Evolutionary conservation across 2,797 vertebrate genomes (phyloP).

Genomic region (Microcaecilia unicolor): DNA sequence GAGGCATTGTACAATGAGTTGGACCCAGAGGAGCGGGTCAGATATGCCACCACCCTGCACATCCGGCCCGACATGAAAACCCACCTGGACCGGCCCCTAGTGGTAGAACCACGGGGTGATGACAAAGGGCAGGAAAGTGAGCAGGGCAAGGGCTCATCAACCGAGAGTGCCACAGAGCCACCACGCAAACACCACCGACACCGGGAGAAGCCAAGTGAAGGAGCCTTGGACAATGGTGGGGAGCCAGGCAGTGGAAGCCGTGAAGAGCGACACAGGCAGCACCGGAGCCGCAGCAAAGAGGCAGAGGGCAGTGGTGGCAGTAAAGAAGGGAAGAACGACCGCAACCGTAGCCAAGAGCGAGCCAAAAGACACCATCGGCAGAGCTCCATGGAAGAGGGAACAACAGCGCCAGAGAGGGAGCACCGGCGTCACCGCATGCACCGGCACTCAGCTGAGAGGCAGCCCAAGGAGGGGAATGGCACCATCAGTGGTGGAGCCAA

Average conservation of each 20-base stretch:
- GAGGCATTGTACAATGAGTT: slow-evolving; percentile 88
- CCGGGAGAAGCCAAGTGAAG: slow-evolving; percentile 48
- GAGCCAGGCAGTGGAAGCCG: slow-evolving; percentile 33
- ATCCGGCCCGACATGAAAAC: slow-evolving; percentile 86
- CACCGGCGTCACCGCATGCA: slow-evolving; percentile 52
- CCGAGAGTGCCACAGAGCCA: slow-evolving; percentile 6
- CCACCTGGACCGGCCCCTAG: slow-evolving; percentile 81
- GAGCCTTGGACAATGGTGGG: slow-evolving; percentile 28
- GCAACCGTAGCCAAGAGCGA: slow-evolving; percentile 55
- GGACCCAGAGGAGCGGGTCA: slow-evolving; percentile 74
- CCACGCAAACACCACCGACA: slow-evolving; percentile 60
- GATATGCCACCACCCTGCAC: slow-evolving; percentile 66
- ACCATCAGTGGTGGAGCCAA: slow-evolving; percentile 43
- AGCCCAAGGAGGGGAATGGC: slow-evolving; percentile 66
- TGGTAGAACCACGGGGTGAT: slow-evolving; percentile 66
- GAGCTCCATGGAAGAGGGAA: slow-evolving; percentile 57
- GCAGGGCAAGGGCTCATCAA: slow-evolving; percentile 17
- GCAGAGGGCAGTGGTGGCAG: slow-evolving; percentile 41
- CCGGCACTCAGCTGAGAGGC: slow-evolving; percentile 43
- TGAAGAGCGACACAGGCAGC: slow-evolving; percentile 60
- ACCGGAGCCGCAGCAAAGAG: slow-evolving; percentile 77
- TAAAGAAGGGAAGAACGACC: slow-evolving; percentile 52
- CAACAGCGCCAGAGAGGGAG: slow-evolving; percentile 34
- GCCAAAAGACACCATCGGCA: slow-evolving; percentile 52
- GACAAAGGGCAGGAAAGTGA: slow-evolving; percentile 30